Percentiles rank a stretch among this genome's conserved stretches.
phyloP scores from a whole-genome alignment of 2,113 vertebrate genomes.

The Poeciliopsis prolifica region DNA sequence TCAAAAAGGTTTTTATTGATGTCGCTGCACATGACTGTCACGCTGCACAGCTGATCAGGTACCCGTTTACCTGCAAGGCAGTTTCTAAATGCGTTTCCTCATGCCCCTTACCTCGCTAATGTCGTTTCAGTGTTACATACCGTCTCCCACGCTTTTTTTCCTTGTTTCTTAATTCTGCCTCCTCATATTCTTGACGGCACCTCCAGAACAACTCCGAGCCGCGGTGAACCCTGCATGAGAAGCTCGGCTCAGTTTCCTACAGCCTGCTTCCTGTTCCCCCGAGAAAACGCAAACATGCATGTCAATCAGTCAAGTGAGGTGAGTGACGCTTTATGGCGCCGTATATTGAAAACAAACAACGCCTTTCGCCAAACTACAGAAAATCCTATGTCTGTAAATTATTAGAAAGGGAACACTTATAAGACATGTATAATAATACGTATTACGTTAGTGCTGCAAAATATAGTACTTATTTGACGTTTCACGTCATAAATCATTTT shows the following conservation, averaged over 20 bases:
- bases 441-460: background rate
- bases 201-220: background rate
- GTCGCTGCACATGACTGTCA: no score
- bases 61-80: no score
- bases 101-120: no score
- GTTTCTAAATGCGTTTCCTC: no score
- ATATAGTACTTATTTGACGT: background rate
- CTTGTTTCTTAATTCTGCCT: background rate
- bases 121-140: constrained; percentile 15
- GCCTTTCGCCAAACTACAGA: no score
- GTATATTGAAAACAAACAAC: no score
- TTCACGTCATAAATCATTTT: background rate
- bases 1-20: no score
- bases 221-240: background rate
- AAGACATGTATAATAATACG: background rate
- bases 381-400: no score
- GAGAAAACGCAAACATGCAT: constrained; percentile 26
- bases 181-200: background rate
- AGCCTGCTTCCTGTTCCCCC: constrained; percentile 35
- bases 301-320: background rate
- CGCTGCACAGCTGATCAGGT: no score
- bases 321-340: no score
- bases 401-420: no score
- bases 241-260: background rate
- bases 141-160: background rate